Conservation (phyloP, 1,140 invertebrate species). For the Oreohelix idahoensis region DNA sequence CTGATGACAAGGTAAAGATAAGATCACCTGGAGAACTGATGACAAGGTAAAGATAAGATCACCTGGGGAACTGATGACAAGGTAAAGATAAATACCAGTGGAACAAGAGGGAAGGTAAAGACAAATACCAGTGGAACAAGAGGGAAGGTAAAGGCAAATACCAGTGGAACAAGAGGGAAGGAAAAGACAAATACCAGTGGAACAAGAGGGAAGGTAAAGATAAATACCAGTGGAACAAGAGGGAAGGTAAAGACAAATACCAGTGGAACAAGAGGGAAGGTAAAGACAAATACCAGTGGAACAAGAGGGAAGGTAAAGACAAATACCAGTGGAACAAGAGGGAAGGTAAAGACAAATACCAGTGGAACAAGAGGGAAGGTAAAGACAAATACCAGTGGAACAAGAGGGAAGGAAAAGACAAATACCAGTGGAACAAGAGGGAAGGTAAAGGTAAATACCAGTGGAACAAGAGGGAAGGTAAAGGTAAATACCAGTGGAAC, state of each 20-base stretch:
- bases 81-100: too few species aligned
- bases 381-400: not conserved
- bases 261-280: not conserved
- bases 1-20: too few species aligned
- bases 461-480: too few species aligned
- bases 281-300: not conserved
- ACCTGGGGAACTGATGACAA: too few species aligned
- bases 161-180: not conserved
- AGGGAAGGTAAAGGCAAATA: too few species aligned
- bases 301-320: not conserved
- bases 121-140: too few species aligned
- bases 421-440: not conserved
- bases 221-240: not conserved
- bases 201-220: not conserved
- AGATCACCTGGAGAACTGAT: too few species aligned
- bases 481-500: too few species aligned
- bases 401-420: not conserved
- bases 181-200: not conserved
- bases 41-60: too few species aligned
- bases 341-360: not conserved
- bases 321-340: not conserved
- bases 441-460: not conserved
- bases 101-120: too few species aligned
- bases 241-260: not conserved
- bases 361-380: not conserved